These are phyloP conservation scores for Ctenosaura bakeri DNA, from an alignment of 2,797 vertebrate genomes.

Conservation along the genomic window DNA sequence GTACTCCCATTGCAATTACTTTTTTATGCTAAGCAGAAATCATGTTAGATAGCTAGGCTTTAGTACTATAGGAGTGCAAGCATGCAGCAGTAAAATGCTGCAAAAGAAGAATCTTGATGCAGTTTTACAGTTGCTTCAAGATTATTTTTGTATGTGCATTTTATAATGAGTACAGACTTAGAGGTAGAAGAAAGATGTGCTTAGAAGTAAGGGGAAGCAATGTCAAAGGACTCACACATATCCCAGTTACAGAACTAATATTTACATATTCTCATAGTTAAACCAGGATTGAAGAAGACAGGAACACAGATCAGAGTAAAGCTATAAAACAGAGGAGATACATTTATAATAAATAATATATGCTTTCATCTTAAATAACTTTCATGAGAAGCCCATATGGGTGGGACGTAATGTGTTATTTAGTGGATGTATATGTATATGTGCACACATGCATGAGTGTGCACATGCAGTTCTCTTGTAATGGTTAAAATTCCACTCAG, in stretches of 20 bases:
- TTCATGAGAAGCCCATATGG: background rate
- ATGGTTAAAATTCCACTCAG: background rate
- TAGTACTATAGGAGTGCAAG: background rate
- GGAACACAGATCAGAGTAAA: background rate
- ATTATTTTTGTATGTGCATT: too few species aligned
- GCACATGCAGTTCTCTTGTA: background rate
- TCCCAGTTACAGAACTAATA: background rate
- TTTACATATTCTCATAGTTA: background rate
- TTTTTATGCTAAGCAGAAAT: slow-evolving; percentile 1
- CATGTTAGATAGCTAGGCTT: slow-evolving; percentile 6
- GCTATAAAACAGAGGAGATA: background rate
- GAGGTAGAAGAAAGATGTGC: too few species aligned
- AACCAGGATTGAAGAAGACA: background rate
- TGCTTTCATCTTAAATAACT: background rate
- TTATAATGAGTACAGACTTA: too few species aligned
- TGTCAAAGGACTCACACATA: background rate
- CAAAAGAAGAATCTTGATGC: background rate
- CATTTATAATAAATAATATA: background rate
- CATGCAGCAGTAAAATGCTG: background rate
- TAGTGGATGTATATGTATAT: background rate
- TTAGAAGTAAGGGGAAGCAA: background rate
- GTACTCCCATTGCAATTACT: background rate
- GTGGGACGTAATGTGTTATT: background rate
- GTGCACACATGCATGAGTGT: background rate
- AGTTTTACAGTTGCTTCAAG: background rate